Evolutionary conservation across 2,113 vertebrate genomes (phyloP).

Genomic region (Coryphaenoides rupestris): DNA sequence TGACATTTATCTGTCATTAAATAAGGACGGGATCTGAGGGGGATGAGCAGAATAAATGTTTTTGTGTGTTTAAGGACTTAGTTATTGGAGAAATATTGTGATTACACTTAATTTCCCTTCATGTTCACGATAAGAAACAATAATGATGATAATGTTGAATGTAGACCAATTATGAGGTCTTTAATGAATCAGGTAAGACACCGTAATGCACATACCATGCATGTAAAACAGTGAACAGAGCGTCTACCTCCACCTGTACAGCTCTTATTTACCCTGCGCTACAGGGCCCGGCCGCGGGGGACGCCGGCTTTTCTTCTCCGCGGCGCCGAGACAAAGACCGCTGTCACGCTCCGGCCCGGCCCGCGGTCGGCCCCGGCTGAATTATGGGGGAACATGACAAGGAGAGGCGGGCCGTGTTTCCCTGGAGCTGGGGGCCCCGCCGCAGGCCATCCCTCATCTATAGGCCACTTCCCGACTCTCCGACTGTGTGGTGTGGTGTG

Average conservation of each 20-base stretch:
- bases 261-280: neutral
- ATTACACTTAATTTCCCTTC: too few relatives aligned
- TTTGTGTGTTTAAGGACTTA: neutral
- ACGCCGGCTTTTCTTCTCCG: conserved; percentile 45
- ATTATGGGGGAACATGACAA: conserved; percentile 71
- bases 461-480: conserved; percentile 37
- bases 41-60: conserved; percentile 7
- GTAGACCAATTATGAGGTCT: too few relatives aligned
- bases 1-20: conserved; percentile 41
- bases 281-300: neutral
- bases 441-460: conserved; percentile 68
- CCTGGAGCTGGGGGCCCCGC: conserved; percentile 62
- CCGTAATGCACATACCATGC: too few relatives aligned
- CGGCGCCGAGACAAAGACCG: conserved; percentile 26
- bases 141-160: too few relatives aligned
- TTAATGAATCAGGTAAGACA: too few relatives aligned
- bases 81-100: too few relatives aligned
- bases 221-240: too few relatives aligned
- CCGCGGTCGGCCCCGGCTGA: conserved; percentile 35
- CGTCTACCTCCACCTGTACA: too few relatives aligned
- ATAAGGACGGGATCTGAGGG: neutral
- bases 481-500: conserved; percentile 6
- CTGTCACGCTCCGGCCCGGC: conserved; percentile 51
- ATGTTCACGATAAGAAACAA: too few relatives aligned
- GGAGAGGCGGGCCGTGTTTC: conserved; percentile 45